Percentiles rank a stretch among this genome's conserved stretches.
Evolutionary conservation across 2,888 invertebrate species (phyloP).

Genomic region (Melinaea menophilus): DNA sequence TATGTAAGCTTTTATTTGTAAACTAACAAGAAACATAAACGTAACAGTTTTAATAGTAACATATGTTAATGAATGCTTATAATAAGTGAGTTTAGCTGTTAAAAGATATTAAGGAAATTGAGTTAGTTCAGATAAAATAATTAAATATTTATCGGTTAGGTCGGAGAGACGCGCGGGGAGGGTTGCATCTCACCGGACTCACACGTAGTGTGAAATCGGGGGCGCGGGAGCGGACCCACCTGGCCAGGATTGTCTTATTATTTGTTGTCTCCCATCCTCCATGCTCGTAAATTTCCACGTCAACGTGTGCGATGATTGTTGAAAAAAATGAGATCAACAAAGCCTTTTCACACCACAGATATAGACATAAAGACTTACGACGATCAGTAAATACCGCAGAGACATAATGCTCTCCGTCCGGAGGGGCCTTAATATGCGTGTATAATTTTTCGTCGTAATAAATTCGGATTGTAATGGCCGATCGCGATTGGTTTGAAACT

Average conservation of each 20-base stretch:
- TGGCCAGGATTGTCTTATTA: conserved; percentile 68
- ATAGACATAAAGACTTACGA: conserved; percentile 61
- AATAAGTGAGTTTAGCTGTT: not conserved
- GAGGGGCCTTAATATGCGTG: conserved; percentile 66
- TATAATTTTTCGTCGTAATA: conserved; percentile 75
- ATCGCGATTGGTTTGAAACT: conserved; percentile 65
- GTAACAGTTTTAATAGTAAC: too few species aligned
- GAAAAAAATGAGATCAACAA: conserved; percentile 69
- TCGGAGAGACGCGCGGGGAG: conserved; percentile 38
- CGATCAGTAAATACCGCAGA: conserved; percentile 40
- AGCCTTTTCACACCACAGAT: conserved; percentile 67
- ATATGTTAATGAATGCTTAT: too few species aligned
- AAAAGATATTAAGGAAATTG: conserved; percentile 10
- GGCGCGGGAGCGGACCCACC: conserved; percentile 68
- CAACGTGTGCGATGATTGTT: conserved; percentile 75
- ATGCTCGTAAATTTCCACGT: conserved; percentile 76
- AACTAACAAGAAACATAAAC: too few species aligned
- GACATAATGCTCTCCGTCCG: conserved; percentile 52
- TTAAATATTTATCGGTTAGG: conserved; percentile 70
- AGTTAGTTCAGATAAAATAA: conserved; percentile 42
- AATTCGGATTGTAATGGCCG: conserved; percentile 73
- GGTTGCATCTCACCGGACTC: conserved; percentile 47
- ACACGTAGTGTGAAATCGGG: conserved; percentile 76
- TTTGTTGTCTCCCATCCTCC: conserved; percentile 75
- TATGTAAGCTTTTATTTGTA: conserved; percentile 4